Evolutionary conservation across 2,888 invertebrate genomes (phyloP), one percentile per base, ranked within the genome.

Genomic region (Conchocele bisecta): DNA sequence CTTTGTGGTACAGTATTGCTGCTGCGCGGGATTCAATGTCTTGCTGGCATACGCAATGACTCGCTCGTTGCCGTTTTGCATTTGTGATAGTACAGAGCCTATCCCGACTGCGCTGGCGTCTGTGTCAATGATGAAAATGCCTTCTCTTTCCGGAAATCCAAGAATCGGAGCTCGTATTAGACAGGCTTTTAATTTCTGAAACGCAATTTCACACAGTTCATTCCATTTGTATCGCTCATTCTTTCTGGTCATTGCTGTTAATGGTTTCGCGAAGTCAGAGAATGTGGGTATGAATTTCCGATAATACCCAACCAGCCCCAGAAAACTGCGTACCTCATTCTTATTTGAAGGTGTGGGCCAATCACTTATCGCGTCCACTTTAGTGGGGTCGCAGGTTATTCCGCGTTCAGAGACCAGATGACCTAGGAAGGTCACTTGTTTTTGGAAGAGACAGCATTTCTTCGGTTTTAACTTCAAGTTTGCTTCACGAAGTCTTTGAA

Each of bases 1-100:
- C 17, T 39, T 31, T 0, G 75, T 75, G 1, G 56, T 56, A 33
- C 74, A 71, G 46, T 70, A 74, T 13, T 53, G 51, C 20, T 29
- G n/a, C 35, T 74, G 63, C 4, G 28, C 31, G 3, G 0, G 0
- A 15, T 17, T 29, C 20, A 73, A 39, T 1, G 58, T 20, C n/a
- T 41, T 50, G 29, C 54, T 69, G 13, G 28, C 51, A 57, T 73
- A 73, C 13, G 58, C 35, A 13, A 73, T 48, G 2, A 57, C 63
- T 11, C 44, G 24, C 46, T 73, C 73, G 5, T n/a, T 28, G 5
- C 67, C 60, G 39, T 64, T 29, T 15, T 54, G 56, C n/a, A 68
- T 44, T 31, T 68, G 61, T 4, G 42, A 56, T 20, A 67, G 29
- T 15, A 48, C 59, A 3, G 46, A 61, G 15, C 61, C 72, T 15